phyloP scores from a whole-genome alignment of 2,113 vertebrate species.

The Odocoileus virginianus region DNA sequence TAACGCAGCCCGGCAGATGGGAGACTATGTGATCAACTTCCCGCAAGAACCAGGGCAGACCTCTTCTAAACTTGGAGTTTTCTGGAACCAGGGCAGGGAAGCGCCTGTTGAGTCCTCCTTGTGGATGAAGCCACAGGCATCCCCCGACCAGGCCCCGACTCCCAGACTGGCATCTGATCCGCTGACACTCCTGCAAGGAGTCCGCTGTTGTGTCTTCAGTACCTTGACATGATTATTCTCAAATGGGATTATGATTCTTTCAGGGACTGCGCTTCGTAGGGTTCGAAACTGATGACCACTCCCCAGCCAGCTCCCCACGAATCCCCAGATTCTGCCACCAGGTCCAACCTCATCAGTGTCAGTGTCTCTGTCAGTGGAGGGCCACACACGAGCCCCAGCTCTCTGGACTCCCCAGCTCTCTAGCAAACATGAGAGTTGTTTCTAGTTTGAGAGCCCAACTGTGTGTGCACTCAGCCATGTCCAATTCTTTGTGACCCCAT shows the following conservation, averaged over 20 bases:
- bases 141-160: neutral
- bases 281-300: fast-evolving
- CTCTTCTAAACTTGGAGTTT: fast-evolving
- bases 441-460: neutral
- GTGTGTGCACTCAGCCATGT: neutral
- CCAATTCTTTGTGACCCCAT: neutral
- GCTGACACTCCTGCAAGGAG: fast-evolving
- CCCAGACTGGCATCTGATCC: fast-evolving
- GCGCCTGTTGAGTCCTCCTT: neutral
- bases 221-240: too few relatives aligned
- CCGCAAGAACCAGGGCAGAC: neutral
- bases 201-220: fast-evolving
- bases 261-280: neutral
- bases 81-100: neutral
- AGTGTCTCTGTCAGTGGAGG: too few relatives aligned
- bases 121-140: too few relatives aligned
- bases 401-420: neutral
- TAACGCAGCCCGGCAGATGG: neutral
- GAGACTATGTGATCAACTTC: neutral
- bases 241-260: fast-evolving
- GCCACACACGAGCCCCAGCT: fast-evolving
- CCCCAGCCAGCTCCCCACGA: fast-evolving
- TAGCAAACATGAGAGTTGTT: neutral
- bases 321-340: fast-evolving
- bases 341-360: fast-evolving